Conservation (phyloP, 2,888 invertebrate genomes). For the Plagodis dolabraria region DNA sequence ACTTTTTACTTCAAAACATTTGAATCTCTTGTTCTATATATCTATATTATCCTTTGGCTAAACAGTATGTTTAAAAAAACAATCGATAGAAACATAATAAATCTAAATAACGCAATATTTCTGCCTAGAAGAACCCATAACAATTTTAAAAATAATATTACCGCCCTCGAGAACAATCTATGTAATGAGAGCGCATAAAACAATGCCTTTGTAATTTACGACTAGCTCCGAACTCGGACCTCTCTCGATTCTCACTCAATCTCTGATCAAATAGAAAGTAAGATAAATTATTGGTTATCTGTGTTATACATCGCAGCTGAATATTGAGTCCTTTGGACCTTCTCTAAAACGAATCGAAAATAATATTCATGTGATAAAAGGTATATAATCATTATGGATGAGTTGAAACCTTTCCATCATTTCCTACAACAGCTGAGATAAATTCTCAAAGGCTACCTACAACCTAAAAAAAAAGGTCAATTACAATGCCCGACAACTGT, state of each 20-base stretch:
- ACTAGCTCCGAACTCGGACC: constrained; percentile 58
- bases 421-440: no score
- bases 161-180: constrained; percentile 67
- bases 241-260: constrained; percentile 17
- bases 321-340: background rate
- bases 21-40: no score
- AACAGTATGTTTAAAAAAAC: no score
- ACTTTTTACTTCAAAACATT: no score
- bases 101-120: constrained; percentile 12
- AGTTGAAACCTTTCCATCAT: no score
- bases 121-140: constrained; percentile 42
- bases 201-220: constrained; percentile 75
- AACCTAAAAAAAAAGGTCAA: no score
- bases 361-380: no score
- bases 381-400: no score
- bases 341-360: no score
- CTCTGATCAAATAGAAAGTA: constrained; percentile 18
- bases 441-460: no score
- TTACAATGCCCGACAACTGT: no score
- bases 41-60: no score
- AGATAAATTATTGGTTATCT: constrained; percentile 1
- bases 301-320: background rate
- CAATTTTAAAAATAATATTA: constrained; percentile 62
- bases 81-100: background rate
- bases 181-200: constrained; percentile 77